Percentiles rank a stretch among this genome's conserved stretches.
Evolutionary conservation across 2,888 invertebrate species (phyloP).

Genomic region (Mylabris sibirica): DNA sequence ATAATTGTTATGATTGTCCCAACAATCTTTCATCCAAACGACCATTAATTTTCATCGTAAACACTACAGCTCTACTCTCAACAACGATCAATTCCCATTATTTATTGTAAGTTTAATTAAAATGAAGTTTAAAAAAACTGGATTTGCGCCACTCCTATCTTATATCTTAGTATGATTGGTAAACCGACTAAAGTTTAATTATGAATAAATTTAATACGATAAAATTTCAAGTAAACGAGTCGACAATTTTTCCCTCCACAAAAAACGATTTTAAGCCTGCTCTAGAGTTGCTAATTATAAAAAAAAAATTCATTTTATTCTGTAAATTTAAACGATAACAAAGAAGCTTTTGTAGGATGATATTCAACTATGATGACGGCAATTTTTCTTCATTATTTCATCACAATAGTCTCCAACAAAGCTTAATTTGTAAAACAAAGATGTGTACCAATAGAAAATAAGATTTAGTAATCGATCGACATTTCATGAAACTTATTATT

Average conservation of each 20-base stretch:
- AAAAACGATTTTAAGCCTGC: no score
- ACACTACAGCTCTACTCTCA: neutral
- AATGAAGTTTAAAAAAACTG: neutral
- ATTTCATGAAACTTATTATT: neutral
- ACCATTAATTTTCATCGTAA: conserved; percentile 1
- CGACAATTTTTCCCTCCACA: no score
- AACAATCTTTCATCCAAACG: neutral
- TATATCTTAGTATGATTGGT: neutral
- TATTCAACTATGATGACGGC: neutral
- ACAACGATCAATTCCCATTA: neutral
- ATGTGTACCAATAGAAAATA: neutral
- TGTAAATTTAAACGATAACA: neutral
- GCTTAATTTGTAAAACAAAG: no score
- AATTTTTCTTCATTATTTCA: neutral
- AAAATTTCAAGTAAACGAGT: no score
- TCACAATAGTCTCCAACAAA: no score
- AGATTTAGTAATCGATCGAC: neutral
- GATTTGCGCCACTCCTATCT: neutral
- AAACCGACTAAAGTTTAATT: neutral
- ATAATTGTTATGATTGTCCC: no score
- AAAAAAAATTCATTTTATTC: neutral
- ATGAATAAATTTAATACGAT: neutral
- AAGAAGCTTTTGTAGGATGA: neutral
- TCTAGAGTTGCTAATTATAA: no score
- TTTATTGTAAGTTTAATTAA: neutral